Base-by-base conservation (phyloP, 2,797 vertebrate genomes). In the Mormyrops attenuatus region DNA sequence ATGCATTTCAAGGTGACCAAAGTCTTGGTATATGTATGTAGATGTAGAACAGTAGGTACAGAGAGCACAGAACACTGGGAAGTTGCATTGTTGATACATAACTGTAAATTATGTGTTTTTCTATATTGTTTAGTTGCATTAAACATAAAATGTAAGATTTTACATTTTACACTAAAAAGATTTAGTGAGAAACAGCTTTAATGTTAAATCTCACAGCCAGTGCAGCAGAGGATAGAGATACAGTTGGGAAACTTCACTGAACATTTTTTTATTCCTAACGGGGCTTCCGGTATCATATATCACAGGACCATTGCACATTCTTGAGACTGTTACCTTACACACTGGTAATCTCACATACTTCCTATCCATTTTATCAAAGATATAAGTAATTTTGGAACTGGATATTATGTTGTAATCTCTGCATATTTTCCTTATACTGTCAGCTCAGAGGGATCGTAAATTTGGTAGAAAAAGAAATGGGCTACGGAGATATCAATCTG, bases 271-370 rank as follows among this genome's bases (percentile, higher is more conserved):
- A 82, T 82, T 82, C 41, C 20, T 82, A 82, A 47, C 2, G 41
- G 77, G 77, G 77, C 34, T 7, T 77, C 69, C 69, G 69, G 69
- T 82, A 20, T 82, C 77, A 47, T 82, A 41, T 80, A 22, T 82
- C 77, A 82, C 20, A 82, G 8, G 77, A 47, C 77, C 41, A 47
- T 44, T 3, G 41, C 44, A 82, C 38, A n/a, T 82, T 82, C 77
- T 47, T 82, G 38, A 82, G 41, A 82, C 41, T 82, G 77, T 82
- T 82, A 82, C 77, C 77, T 82, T 44, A 82, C 77, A 82, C 41
- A 44, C 77, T 44, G 38, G 38, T 82, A 82, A 82, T 82, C 77
- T 82, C 38, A 82, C 8, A 9, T 47, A 82, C 77, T 82, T 82
- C 77, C 41, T 47, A 82, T 22, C 20, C 22, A 47, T 44, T 47